These are phyloP conservation scores for Notothenia coriiceps DNA, from an alignment of 2,113 vertebrate genomes.

Conservation along the genomic window DNA sequence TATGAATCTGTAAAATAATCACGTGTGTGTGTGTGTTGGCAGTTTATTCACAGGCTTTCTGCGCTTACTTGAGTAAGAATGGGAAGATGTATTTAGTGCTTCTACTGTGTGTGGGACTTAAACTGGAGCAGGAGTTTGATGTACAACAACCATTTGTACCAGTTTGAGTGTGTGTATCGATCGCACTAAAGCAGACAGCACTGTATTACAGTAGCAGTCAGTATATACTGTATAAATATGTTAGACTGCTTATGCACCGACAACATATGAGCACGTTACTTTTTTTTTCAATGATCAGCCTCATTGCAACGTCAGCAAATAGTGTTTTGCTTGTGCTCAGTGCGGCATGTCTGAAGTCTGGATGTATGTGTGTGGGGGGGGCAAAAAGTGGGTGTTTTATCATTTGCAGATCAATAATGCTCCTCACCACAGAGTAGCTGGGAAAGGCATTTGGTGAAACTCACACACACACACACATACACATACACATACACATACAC, in stretches of 20 bases:
- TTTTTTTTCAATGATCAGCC: background rate
- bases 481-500: conserved; percentile 24
- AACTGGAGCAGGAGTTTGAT: conserved; percentile 27
- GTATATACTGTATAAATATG: background rate
- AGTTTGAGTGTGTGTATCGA: conserved; percentile 40
- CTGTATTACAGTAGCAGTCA: conserved; percentile 6
- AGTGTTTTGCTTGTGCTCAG: conserved; percentile 20
- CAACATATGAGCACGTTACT: background rate
- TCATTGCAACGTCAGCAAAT: conserved; percentile 40
- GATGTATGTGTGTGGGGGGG: conserved; percentile 4
- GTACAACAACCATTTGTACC: conserved; percentile 36
- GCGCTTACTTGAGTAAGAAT: conserved; percentile 11
- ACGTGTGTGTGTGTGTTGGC: background rate
- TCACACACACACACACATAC: conserved; percentile 37
- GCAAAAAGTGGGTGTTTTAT: conserved; percentile 54
- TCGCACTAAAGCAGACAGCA: conserved; percentile 18
- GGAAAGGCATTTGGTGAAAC: conserved; percentile 48
- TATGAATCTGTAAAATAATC: background rate
- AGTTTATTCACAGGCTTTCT: conserved; percentile 18
- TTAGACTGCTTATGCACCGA: background rate
- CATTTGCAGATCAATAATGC: conserved; percentile 64
- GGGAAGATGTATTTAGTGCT: conserved; percentile 7
- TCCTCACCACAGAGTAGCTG: conserved; percentile 51
- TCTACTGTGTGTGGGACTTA: conserved; percentile 2
- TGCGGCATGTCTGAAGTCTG: conserved; percentile 14